Evolutionary conservation across 2,797 vertebrate genomes (phyloP).

Genomic region (Smutsia gigantea): DNA sequence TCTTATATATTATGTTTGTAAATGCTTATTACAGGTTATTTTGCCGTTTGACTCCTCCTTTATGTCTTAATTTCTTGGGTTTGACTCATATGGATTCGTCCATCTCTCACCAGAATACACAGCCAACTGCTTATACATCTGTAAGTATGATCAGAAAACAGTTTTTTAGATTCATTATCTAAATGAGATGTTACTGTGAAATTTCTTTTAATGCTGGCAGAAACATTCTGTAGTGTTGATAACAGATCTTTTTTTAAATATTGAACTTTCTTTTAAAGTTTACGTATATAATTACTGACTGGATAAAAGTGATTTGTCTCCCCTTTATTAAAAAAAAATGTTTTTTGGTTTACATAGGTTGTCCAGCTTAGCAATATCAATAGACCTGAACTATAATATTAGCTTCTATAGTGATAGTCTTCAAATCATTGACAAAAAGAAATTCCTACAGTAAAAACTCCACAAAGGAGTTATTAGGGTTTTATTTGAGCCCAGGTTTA

Average conservation of each 20-base stretch:
- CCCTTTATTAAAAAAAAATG: constrained; percentile 12
- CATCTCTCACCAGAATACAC: constrained; percentile 93
- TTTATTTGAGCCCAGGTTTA: no score
- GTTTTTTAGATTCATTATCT: constrained; percentile 14
- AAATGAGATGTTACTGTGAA: neutral
- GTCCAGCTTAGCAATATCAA: neutral
- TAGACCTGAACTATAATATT: neutral
- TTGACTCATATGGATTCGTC: constrained; percentile 98
- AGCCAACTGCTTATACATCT: constrained; percentile 97
- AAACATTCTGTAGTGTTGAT: neutral
- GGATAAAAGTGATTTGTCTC: constrained; percentile 4
- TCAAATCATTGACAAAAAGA: neutral
- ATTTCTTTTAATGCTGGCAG: neutral
- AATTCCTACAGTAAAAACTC: no score
- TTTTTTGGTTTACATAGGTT: constrained; percentile 1
- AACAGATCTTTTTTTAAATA: neutral
- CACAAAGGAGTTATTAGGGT: no score
- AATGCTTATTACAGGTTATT: constrained; percentile 91
- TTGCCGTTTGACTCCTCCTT: constrained; percentile 96
- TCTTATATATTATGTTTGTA: constrained; percentile 50
- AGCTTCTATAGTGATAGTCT: neutral
- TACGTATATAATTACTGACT: constrained; percentile 1
- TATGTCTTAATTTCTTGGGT: constrained; percentile 98
- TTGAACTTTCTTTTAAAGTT: constrained; percentile 17
- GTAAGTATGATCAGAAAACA: constrained; percentile 87